A percentile compares a stretch with the other conserved stretches of the same genome.
Evolutionary conservation across 2,113 vertebrate species (phyloP).

Genomic region (Nothobranchius kuhntae): DNA sequence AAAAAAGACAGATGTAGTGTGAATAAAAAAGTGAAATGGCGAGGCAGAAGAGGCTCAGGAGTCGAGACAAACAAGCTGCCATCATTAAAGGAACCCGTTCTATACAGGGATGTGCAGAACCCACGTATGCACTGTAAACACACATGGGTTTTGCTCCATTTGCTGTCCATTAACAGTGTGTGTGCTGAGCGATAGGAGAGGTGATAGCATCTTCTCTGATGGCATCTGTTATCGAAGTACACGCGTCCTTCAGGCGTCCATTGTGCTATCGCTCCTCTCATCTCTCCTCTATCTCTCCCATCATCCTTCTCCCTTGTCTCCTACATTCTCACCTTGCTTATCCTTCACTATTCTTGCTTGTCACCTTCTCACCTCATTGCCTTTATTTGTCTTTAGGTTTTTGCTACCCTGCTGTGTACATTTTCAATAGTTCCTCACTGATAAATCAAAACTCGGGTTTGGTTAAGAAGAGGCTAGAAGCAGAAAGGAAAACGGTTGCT

Average conservation of each 20-base stretch:
- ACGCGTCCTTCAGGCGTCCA: conserved; percentile 77
- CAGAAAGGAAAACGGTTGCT: too few relatives aligned
- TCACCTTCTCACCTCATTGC: neutral
- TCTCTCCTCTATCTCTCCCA: conserved; percentile 67
- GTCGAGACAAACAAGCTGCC: conserved; percentile 11
- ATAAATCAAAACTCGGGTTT: too few relatives aligned
- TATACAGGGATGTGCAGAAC: conserved; percentile 20
- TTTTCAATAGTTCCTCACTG: too few relatives aligned
- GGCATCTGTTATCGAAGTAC: conserved; percentile 76
- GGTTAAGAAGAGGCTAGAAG: too few relatives aligned
- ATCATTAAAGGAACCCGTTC: conserved; percentile 21
- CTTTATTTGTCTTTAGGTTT: neutral
- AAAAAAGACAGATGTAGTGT: conserved; percentile 63
- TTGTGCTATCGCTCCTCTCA: conserved; percentile 70
- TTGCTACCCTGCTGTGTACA: neutral
- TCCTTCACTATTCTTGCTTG: conserved; percentile 19
- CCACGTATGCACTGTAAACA: conserved; percentile 10
- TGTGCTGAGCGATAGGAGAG: conserved; percentile 63
- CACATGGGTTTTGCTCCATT: conserved; percentile 47
- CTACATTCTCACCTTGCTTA: conserved; percentile 56
- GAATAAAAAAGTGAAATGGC: conserved; percentile 46
- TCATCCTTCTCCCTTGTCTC: conserved; percentile 51
- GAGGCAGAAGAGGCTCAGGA: conserved; percentile 29
- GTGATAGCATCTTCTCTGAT: conserved; percentile 72
- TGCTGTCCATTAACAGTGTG: conserved; percentile 72